Evolutionary conservation across 2,113 vertebrate species (phyloP).

Genomic region (Lanius ludovicianus): DNA sequence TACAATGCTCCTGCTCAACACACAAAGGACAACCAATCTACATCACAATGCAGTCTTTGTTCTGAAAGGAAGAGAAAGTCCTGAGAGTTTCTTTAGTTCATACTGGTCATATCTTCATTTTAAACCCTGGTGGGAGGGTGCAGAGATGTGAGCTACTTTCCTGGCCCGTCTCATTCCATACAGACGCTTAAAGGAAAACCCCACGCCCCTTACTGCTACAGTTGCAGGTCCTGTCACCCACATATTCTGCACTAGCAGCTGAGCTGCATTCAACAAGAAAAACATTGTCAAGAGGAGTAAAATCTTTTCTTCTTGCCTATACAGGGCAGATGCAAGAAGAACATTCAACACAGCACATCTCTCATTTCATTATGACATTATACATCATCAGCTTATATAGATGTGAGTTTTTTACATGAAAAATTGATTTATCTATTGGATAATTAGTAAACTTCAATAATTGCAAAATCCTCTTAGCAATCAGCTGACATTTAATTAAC

Average conservation of each 20-base stretch:
- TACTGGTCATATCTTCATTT: neutral
- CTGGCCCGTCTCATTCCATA: neutral
- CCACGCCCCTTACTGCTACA: neutral
- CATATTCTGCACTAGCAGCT: neutral
- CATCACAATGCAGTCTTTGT: neutral
- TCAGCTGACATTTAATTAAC: constrained; percentile 83
- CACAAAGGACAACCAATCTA: neutral
- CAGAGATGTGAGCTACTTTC: neutral
- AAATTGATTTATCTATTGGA: constrained; percentile 82
- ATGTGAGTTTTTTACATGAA: constrained; percentile 71
- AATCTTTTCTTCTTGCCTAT: neutral
- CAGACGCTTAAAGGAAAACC: neutral
- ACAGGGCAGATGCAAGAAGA: neutral
- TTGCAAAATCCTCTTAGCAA: constrained; percentile 78
- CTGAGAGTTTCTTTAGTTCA: neutral
- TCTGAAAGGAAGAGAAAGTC: neutral
- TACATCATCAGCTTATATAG: constrained; percentile 70
- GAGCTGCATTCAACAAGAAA: neutral
- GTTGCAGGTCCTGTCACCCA: neutral
- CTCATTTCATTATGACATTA: constrained; percentile 57
- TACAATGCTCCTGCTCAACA: neutral
- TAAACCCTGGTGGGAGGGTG: neutral
- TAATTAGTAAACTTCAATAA: constrained; percentile 85
- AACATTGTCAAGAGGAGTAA: neutral
- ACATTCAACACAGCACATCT: constrained; percentile 10